Percentiles rank a stretch among this genome's conserved stretches.
Evolutionary conservation across 2,888 invertebrate genomes (phyloP).

Genomic region (Perithous albicinctus): DNA sequence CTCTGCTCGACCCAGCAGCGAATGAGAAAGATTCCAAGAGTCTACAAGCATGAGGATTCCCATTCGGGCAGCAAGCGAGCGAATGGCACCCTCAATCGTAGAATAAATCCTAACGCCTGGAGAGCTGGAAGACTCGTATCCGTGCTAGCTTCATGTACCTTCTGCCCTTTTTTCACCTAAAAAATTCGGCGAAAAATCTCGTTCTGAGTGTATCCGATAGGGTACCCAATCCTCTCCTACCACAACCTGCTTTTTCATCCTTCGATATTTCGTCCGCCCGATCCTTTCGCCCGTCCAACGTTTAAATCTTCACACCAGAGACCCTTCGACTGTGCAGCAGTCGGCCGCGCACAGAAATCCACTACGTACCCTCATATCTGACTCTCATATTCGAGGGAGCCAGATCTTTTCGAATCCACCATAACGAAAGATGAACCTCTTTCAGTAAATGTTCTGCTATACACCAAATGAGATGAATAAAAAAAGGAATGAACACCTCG

Average conservation of each 20-base stretch:
- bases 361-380: conserved; percentile 19
- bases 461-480: conserved; percentile 55
- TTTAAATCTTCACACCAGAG: conserved; percentile 56
- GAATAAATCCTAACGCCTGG: conserved; percentile 74
- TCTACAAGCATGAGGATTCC: conserved; percentile 67
- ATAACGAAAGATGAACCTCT: conserved; percentile 60
- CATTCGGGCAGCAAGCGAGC: conserved; percentile 70
- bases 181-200: conserved; percentile 66
- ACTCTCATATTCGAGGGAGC: conserved; percentile 47
- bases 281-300: conserved; percentile 66
- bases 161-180: conserved; percentile 53
- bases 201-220: conserved; percentile 63
- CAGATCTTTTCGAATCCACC: conserved; percentile 64
- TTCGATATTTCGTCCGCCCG: conserved; percentile 60
- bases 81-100: conserved; percentile 71
- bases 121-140: conserved; percentile 15
- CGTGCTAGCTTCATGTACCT: conserved; percentile 45
- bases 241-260: conserved; percentile 61
- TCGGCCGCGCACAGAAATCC: conserved; percentile 27
- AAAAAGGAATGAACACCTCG: conserved; percentile 32
- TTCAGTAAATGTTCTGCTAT: conserved; percentile 45
- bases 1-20: conserved; percentile 32
- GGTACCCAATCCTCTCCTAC: conserved; percentile 64
- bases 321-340: conserved; percentile 48
- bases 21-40: conserved; percentile 58